Percentiles rank a stretch among this genome's conserved stretches.
Evolutionary conservation across 2,888 invertebrate species (phyloP).

Genomic region (Galerucella calmariensis): DNA sequence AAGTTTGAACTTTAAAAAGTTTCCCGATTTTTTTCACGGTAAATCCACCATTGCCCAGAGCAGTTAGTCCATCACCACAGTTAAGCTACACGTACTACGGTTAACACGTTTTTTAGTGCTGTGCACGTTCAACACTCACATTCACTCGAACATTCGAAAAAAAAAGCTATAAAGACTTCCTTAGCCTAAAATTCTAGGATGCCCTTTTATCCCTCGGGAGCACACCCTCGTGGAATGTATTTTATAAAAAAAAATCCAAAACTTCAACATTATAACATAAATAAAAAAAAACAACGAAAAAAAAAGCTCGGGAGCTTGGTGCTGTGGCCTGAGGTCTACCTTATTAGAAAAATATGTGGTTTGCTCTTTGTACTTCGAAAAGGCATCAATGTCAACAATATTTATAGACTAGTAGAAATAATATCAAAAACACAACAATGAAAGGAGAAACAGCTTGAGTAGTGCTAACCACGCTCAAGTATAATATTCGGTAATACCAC

Average conservation of each 20-base stretch:
- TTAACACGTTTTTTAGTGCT: constrained; percentile 41
- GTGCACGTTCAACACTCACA: constrained; percentile 37
- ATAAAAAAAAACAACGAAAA: constrained; percentile 52
- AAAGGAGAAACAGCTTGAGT: constrained; percentile 4
- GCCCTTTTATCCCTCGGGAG: constrained; percentile 67
- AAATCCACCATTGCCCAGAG: constrained; percentile 11
- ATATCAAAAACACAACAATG: constrained; percentile 11
- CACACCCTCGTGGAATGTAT: constrained; percentile 65
- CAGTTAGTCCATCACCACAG: constrained; percentile 64
- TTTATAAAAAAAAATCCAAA: constrained; percentile 52
- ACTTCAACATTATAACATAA: constrained; percentile 51
- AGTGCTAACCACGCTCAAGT: not conserved
- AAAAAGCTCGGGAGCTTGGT: constrained; percentile 55
- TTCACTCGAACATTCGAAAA: constrained; percentile 40
- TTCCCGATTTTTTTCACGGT: not conserved
- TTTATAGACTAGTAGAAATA: constrained; percentile 18
- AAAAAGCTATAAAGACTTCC: constrained; percentile 37
- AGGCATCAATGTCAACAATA: constrained; percentile 64
- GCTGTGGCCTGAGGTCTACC: constrained; percentile 55
- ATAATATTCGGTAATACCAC: constrained; percentile 6
- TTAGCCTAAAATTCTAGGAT: constrained; percentile 61
- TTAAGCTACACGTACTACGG: constrained; percentile 58
- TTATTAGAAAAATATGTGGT: constrained; percentile 60
- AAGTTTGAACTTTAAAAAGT: not conserved
- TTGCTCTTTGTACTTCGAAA: constrained; percentile 65